Evolutionary conservation across 2,113 vertebrate species (phyloP), one percentile per base, ranked within the genome.

Genomic region (Menura novaehollandiae): DNA sequence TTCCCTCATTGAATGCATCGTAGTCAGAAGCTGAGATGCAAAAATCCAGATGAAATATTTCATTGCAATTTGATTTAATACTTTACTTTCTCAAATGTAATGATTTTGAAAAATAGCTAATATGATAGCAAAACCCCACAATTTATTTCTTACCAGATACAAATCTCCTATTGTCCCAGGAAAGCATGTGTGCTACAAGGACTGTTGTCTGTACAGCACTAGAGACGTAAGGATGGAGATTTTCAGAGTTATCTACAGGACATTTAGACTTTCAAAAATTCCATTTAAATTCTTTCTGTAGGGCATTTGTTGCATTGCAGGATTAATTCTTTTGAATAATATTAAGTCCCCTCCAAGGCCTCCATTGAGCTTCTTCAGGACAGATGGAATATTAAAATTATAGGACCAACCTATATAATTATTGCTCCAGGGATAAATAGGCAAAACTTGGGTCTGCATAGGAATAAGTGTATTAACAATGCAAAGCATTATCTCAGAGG

Each of bases 391-490:
- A 59, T 68, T 92, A 78, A 84, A 92, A 72, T 93, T 91, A 74
- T 60, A 91, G 28, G 68, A 77, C 56, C 26, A 33, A 75, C 30
- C 33, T 75, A 72, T 60, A 33, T 60, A 86, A 77, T 69, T 63
- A 89, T 86, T 68, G 5, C 76, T 92, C 2, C 52, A 78, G 52
- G 76, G 56, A 19, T 89, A 92, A 92, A 71, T 81, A 79, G 30
- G 30, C 17, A 93, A 78, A 68, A 41, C 26, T 93, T 60, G 21
- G 6, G 26, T 64, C 51, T 93, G 68, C 64, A 62, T n/a, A 84
- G 41, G 58, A 96, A 92, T 68, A 95, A 88, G 81, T 18, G 21
- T n/a, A 78, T 81, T 95, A 92, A 80, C 46, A 90, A 88, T 39
- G n/a, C 63, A 73, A 93, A 95, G 52, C 21, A 64, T 22, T 49